Percentiles rank a stretch among this genome's conserved stretches.
Conservation (phyloP, 1,140 invertebrate species). For the Caenorhabditis latens region DNA sequence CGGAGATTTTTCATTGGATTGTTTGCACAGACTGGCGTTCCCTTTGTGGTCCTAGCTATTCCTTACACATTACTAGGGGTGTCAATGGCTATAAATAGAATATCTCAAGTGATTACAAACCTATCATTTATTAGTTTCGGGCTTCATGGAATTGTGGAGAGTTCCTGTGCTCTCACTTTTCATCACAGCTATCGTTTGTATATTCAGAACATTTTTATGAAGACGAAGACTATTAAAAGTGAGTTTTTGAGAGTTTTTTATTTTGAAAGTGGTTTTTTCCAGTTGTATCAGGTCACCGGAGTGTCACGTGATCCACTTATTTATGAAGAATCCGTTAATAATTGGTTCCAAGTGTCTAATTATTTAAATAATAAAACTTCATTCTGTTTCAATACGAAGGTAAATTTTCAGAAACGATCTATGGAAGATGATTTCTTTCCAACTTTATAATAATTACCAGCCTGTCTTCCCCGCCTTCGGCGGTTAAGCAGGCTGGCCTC, state of each 20-base stretch:
- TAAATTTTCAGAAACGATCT: too few relatives aligned
- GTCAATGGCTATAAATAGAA: background rate
- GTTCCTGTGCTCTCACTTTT: background rate
- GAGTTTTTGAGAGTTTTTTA: background rate
- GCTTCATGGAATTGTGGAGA: background rate
- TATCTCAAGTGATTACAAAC: background rate
- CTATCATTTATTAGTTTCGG: constrained; percentile 1
- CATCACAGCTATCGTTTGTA: background rate
- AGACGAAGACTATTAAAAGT: background rate
- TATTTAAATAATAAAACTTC: too few relatives aligned
- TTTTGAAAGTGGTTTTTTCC: background rate
- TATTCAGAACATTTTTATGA: background rate
- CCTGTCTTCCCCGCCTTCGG: too few relatives aligned
- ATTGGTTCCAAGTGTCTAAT: too few relatives aligned
- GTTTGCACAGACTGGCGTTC: background rate
- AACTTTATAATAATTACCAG: too few relatives aligned
- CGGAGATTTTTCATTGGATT: constrained; percentile 9
- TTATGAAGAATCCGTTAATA: too few relatives aligned
- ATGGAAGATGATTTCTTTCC: too few relatives aligned
- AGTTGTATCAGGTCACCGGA: background rate
- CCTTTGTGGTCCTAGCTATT: background rate
- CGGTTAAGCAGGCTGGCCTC: too few relatives aligned
- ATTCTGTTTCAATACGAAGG: too few relatives aligned
- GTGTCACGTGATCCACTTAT: too few relatives aligned
- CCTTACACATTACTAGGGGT: background rate